A percentile compares a stretch with the other conserved stretches of the same genome.
These are phyloP conservation scores for Andrena hattorfiana DNA, from an alignment of 2,888 invertebrate species.

Conservation along the genomic window DNA sequence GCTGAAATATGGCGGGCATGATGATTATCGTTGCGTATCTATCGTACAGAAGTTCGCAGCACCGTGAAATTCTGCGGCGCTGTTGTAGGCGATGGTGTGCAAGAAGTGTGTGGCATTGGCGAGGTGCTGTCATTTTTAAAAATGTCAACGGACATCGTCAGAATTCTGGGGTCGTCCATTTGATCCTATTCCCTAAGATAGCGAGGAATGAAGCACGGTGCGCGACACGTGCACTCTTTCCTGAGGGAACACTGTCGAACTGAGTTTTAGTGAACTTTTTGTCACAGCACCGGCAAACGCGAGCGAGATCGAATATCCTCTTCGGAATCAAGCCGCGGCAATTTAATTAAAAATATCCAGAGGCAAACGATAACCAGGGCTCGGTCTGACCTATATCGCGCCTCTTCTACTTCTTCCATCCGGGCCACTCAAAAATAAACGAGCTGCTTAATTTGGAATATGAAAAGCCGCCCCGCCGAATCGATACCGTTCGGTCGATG, in stretches of 20 bases:
- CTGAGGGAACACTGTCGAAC: too few species aligned
- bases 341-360: conserved; percentile 44
- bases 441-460: conserved; percentile 47
- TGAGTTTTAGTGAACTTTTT: background rate
- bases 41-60: conserved; percentile 3
- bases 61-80: background rate
- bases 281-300: background rate
- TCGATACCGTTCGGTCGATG: conserved; percentile 1
- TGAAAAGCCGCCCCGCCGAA: conserved; percentile 27
- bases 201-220: too few species aligned
- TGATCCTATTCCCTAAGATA: too few species aligned
- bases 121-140: background rate
- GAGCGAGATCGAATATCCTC: conserved; percentile 4
- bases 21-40: conserved; percentile 33
- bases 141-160: too few species aligned
- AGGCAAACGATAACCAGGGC: background rate
- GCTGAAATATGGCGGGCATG: conserved; percentile 26
- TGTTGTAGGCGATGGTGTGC: background rate
- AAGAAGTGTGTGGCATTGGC: too few species aligned
- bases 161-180: too few species aligned
- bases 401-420: conserved; percentile 26
- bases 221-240: too few species aligned
- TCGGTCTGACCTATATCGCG: conserved; percentile 52
- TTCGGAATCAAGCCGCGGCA: conserved; percentile 5
- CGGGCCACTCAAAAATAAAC: conserved; percentile 43